Percentiles rank a stretch among this genome's conserved stretches.
These are phyloP conservation scores for Lethenteron camtschaticum DNA, from an alignment of 2,113 vertebrate species.

Conservation along the genomic window DNA sequence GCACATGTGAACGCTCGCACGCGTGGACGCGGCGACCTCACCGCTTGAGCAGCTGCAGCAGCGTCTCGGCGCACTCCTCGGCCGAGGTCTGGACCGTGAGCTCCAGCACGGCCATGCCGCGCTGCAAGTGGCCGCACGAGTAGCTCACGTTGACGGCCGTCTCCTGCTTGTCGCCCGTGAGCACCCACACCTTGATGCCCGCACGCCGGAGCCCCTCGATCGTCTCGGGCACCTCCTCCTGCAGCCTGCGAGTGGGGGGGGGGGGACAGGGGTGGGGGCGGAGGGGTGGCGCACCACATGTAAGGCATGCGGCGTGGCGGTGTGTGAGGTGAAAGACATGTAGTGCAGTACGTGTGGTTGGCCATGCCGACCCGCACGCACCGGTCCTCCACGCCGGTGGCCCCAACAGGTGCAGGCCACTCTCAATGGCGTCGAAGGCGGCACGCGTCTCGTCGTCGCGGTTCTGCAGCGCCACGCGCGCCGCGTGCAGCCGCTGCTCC, in stretches of 20 bases:
- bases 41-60: too few relatives aligned
- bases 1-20: too few relatives aligned
- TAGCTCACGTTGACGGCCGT: slow-evolving; percentile 91
- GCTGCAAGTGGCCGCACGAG: slow-evolving; percentile 51
- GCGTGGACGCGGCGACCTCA: too few relatives aligned
- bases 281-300: too few relatives aligned
- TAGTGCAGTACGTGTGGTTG: too few relatives aligned
- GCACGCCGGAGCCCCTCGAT: slow-evolving; percentile 73
- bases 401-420: slow-evolving; percentile 67
- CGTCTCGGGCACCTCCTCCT: slow-evolving; percentile 73
- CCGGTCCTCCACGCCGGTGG: slow-evolving; percentile 92
- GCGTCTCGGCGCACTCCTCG: too few relatives aligned
- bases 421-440: slow-evolving; percentile 68
- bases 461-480: slow-evolving; percentile 62
- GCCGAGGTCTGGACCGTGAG: too few relatives aligned
- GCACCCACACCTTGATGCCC: slow-evolving; percentile 86
- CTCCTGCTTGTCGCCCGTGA: slow-evolving; percentile 94
- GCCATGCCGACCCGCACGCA: slow-evolving; percentile 15
- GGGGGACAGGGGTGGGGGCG: too few relatives aligned
- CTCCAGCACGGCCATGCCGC: too few relatives aligned
- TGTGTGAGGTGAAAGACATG: too few relatives aligned
- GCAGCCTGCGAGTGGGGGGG: slow-evolving; percentile 30
- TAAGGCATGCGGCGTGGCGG: too few relatives aligned
- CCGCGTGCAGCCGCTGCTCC: slow-evolving; percentile 37
- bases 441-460: slow-evolving; percentile 65